Evolutionary conservation across 2,797 vertebrate species (phyloP).

Genomic region (Hylomyscus alleni): DNA sequence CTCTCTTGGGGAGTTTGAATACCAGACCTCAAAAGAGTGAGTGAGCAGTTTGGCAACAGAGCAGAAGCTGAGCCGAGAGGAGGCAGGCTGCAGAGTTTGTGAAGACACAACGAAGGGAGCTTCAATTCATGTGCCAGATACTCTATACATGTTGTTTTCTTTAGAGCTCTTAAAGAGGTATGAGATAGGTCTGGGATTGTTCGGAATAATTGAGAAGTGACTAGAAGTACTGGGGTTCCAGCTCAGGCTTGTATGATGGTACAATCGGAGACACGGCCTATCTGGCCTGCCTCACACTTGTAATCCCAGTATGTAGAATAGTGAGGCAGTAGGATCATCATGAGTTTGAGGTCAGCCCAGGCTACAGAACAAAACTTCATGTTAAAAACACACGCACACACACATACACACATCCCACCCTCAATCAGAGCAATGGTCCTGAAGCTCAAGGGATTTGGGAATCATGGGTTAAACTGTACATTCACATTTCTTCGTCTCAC

Average conservation of each 20-base stretch:
- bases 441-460: constrained; percentile 36
- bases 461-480: background rate
- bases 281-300: background rate
- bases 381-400: background rate
- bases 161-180: constrained; percentile 69
- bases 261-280: background rate
- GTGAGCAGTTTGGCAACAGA: constrained; percentile 59
- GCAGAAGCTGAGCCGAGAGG: constrained; percentile 59
- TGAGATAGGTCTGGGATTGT: constrained; percentile 35
- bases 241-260: constrained; percentile 21
- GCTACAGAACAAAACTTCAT: background rate
- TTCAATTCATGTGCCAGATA: constrained; percentile 51
- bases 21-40: constrained; percentile 63
- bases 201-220: constrained; percentile 32
- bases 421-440: background rate
- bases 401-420: background rate
- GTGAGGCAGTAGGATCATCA: background rate
- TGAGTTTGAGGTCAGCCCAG: background rate
- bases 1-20: constrained; percentile 59
- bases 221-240: constrained; percentile 36
- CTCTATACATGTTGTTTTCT: constrained; percentile 51
- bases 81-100: constrained; percentile 45
- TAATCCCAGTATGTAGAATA: background rate
- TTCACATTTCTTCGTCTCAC: background rate
- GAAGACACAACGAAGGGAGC: constrained; percentile 57